phyloP scores from a whole-genome alignment of 2,888 invertebrate species.

The Caenorhabditis sp. region DNA sequence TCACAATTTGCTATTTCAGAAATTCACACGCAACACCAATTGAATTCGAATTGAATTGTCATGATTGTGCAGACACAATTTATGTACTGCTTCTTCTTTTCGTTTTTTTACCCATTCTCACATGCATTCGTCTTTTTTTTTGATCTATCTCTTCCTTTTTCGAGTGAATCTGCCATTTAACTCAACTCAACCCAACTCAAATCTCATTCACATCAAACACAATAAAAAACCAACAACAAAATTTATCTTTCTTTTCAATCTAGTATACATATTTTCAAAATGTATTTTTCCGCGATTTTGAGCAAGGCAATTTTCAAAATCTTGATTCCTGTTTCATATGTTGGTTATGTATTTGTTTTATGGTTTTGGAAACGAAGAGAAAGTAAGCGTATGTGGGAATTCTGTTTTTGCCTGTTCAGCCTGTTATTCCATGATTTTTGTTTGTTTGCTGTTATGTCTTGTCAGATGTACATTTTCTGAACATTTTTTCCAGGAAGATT shows the following conservation, averaged over 20 bases:
- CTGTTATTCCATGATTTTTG: not conserved
- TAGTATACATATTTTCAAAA: not conserved
- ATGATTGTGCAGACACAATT: not conserved
- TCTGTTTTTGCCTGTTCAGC: not conserved
- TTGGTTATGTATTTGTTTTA: not conserved
- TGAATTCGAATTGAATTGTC: not conserved
- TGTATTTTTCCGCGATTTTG: no score
- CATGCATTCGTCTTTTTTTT: not conserved
- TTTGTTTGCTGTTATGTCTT: not conserved
- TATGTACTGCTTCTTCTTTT: not conserved
- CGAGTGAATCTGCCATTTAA: not conserved
- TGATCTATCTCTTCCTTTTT: constrained; percentile 1
- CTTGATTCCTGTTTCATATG: not conserved
- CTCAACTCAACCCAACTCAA: not conserved
- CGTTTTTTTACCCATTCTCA: not conserved
- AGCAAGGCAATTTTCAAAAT: no score
- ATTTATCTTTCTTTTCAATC: not conserved
- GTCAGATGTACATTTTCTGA: not conserved
- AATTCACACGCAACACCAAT: not conserved
- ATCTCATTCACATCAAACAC: not conserved
- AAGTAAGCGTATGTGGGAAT: not conserved
- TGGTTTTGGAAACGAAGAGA: not conserved
- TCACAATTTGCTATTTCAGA: not conserved
- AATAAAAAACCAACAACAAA: not conserved
- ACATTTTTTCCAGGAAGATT: not conserved